Percentiles rank a stretch among this genome's conserved stretches.
Conservation (phyloP, 2,888 invertebrate genomes). For the Cyclophora punctaria region DNA sequence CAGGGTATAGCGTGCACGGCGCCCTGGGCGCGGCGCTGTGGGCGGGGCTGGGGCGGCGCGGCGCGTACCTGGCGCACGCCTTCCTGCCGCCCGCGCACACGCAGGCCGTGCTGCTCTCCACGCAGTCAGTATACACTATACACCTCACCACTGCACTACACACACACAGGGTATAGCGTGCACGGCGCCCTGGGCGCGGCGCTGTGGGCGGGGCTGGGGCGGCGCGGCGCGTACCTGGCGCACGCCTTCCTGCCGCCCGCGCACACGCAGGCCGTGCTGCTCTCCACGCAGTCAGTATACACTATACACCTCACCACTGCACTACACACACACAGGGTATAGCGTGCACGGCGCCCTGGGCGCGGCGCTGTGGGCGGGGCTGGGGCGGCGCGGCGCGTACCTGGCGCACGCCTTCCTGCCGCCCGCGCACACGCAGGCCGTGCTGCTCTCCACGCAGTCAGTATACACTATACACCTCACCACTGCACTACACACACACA, state of each 20-base stretch:
- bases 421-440: slow-evolving; percentile 66
- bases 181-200: slow-evolving; percentile 82
- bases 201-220: slow-evolving; percentile 77
- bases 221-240: slow-evolving; percentile 81
- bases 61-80: slow-evolving; percentile 80
- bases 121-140: slow-evolving; percentile 48
- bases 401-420: slow-evolving; percentile 71
- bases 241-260: slow-evolving; percentile 48
- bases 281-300: slow-evolving; percentile 74
- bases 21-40: slow-evolving; percentile 82
- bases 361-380: slow-evolving; percentile 76
- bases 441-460: slow-evolving; percentile 79
- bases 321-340: slow-evolving; percentile 39
- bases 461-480: slow-evolving; percentile 13
- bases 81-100: slow-evolving; percentile 50
- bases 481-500: too few relatives aligned
- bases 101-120: slow-evolving; percentile 80
- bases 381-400: slow-evolving; percentile 81
- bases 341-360: slow-evolving; percentile 83
- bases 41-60: slow-evolving; percentile 76
- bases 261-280: slow-evolving; percentile 76
- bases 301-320: too few relatives aligned
- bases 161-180: slow-evolving; percentile 65
- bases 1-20: slow-evolving; percentile 77
- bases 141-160: too few relatives aligned